Percentiles rank a stretch among this genome's conserved stretches.
Conservation (phyloP, 2,888 invertebrate genomes). For the Chrysina gloriosa region DNA sequence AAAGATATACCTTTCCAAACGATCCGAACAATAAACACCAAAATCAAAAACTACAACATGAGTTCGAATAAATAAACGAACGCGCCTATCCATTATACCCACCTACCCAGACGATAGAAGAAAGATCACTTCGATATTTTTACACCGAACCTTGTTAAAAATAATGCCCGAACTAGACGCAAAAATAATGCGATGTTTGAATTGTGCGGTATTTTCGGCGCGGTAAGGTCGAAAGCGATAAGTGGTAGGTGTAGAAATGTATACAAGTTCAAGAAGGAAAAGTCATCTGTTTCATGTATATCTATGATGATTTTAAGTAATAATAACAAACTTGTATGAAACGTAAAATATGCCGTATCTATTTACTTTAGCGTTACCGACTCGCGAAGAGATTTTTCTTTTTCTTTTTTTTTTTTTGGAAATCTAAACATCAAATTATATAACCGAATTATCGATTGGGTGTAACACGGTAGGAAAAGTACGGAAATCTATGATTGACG, state of each 20-base stretch:
- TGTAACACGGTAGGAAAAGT: no score
- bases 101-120: no score
- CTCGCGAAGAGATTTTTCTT: not conserved
- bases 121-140: not conserved
- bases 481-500: no score
- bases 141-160: not conserved
- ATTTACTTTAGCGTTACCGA: no score
- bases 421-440: no score
- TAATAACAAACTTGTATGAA: not conserved
- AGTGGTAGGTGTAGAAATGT: not conserved
- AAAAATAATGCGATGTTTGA: not conserved
- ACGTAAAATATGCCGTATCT: conserved; percentile 1
- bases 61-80: not conserved
- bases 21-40: no score
- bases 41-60: no score
- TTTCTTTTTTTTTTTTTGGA: no score
- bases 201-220: not conserved
- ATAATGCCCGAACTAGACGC: not conserved
- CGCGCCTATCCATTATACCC: no score
- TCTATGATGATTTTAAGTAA: not conserved
- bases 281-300: not conserved
- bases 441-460: no score
- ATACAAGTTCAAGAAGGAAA: not conserved
- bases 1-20: no score
- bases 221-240: not conserved